phyloP scores from a whole-genome alignment of 2,888 invertebrate genomes.

The Eupithecia centaureata region DNA sequence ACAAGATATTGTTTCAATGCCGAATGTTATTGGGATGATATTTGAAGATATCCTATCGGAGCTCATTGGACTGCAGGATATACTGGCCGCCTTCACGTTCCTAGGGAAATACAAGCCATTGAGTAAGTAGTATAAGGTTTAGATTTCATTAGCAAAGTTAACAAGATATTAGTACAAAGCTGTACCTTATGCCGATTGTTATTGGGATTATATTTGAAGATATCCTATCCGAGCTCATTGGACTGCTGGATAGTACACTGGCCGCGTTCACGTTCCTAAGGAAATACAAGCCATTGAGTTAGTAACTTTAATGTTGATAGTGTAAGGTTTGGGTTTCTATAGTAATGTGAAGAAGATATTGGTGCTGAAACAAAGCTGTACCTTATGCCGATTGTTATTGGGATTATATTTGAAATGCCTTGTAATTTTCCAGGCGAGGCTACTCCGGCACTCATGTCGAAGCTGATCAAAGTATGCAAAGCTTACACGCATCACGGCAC shows the following conservation, averaged over 20 bases:
- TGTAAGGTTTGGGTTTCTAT: background rate
- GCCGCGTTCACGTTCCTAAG: slow-evolving; percentile 94
- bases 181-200: too few species aligned
- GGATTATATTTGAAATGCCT: background rate
- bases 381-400: background rate
- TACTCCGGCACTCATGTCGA: slow-evolving; percentile 89
- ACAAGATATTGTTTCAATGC: background rate
- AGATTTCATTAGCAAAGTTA: background rate
- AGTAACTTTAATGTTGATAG: slow-evolving; percentile 49
- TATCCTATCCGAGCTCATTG: slow-evolving; percentile 89
- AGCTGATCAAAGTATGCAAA: slow-evolving; percentile 93
- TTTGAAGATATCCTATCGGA: slow-evolving; percentile 89
- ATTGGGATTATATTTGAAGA: slow-evolving; percentile 79
- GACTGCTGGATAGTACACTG: slow-evolving; percentile 90
- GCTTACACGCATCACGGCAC: slow-evolving; percentile 95
- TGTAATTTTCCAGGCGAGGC: slow-evolving; percentile 85
- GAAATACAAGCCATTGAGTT: slow-evolving; percentile 92
- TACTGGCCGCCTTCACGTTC: slow-evolving; percentile 93
- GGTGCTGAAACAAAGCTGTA: background rate
- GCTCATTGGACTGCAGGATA: slow-evolving; percentile 90
- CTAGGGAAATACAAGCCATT: slow-evolving; percentile 94
- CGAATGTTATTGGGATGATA: background rate
- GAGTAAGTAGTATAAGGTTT: slow-evolving; percentile 74
- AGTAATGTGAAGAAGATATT: background rate
- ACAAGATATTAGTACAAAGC: too few species aligned